A percentile compares a stretch with the other conserved stretches of the same genome.
These are phyloP conservation scores for Cladorhizidae sp. DNA, from an alignment of 37 sponge, comb jelly and placozoan genomes.

Conservation along the genomic window DNA sequence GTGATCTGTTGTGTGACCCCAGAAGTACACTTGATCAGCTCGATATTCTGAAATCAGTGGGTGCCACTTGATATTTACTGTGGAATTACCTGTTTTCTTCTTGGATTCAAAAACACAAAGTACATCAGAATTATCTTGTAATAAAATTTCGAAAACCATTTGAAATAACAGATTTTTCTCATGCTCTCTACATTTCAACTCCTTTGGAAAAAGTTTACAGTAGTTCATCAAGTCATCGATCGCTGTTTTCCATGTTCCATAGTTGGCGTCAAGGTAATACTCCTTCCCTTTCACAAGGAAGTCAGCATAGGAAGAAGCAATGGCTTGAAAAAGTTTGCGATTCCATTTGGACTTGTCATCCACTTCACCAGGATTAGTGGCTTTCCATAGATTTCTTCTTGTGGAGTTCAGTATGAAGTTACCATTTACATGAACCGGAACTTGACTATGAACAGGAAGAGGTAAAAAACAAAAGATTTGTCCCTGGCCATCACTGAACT, in stretches of 20 bases:
- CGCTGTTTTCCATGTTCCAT: background rate
- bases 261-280: background rate
- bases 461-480: constrained; percentile 75
- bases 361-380: constrained; percentile 20
- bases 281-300: constrained; percentile 28
- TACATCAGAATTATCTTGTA: background rate
- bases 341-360: constrained; percentile 64
- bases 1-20: background rate
- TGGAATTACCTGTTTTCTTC: background rate
- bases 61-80: background rate
- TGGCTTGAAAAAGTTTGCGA: constrained; percentile 41
- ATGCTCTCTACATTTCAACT: background rate
- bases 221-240: constrained; percentile 2
- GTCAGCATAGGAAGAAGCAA: constrained; percentile 62
- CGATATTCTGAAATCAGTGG: background rate
- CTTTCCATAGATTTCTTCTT: constrained; percentile 57
- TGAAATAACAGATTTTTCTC: background rate
- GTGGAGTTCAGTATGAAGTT: constrained; percentile 67
- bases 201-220: constrained; percentile 55
- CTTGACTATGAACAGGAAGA: constrained; percentile 32
- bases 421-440: constrained; percentile 81
- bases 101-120: background rate
- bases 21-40: background rate
- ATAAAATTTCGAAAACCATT: background rate
- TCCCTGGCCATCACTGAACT: background rate